These are phyloP conservation scores for Prolemur simus DNA, from an alignment of 2,113 vertebrate species.

Conservation along the genomic window DNA sequence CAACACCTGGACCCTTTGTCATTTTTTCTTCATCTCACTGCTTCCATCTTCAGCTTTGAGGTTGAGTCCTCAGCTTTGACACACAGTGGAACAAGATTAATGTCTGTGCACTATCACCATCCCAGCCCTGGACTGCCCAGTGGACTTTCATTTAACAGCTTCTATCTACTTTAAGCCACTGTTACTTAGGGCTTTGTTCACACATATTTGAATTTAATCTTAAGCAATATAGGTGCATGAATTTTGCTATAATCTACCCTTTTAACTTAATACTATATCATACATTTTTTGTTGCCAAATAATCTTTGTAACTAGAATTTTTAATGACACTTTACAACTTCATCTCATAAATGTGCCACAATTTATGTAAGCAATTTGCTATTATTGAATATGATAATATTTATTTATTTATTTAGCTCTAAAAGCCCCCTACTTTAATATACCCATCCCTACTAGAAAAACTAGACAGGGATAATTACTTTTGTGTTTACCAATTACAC, in stretches of 20 bases:
- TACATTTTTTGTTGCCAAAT: slow-evolving; percentile 29
- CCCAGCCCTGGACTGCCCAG: not conserved
- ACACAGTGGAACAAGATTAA: not conserved
- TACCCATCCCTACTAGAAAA: not conserved
- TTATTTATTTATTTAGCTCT: slow-evolving; percentile 25
- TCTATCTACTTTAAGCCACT: not conserved
- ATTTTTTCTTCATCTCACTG: not conserved
- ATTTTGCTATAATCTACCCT: not conserved
- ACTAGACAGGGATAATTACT: not conserved
- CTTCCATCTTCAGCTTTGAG: not conserved
- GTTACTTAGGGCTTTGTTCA: slow-evolving; percentile 3
- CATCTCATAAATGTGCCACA: not conserved
- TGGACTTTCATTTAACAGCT: not conserved
- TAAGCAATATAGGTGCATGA: not conserved
- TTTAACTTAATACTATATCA: not conserved
- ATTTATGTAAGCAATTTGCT: not conserved
- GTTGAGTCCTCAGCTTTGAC: not conserved
- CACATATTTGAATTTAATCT: not conserved
- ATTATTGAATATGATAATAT: slow-evolving; percentile 16
- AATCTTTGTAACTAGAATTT: slow-evolving; percentile 28
- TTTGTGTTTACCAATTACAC: not conserved
- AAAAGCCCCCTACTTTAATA: not conserved
- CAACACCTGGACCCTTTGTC: not conserved
- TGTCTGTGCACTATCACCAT: not conserved
- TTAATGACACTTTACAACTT: slow-evolving; percentile 34